Evolutionary conservation across 2,888 invertebrate species (phyloP), one percentile per base, ranked within the genome.

Genomic region (Cistogaster globosa): DNA sequence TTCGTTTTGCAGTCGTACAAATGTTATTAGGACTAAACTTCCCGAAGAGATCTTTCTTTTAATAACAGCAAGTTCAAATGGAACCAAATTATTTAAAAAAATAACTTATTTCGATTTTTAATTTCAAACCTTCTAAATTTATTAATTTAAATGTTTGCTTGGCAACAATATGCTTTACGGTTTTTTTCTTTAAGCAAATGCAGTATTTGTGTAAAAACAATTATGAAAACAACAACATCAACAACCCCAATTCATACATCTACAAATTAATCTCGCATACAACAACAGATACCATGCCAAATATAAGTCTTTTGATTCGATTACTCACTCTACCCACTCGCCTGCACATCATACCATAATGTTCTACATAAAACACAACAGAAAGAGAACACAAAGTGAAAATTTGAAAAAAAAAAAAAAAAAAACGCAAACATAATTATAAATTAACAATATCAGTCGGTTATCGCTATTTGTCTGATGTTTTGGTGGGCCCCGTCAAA

Each of bases 271-370:
- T 51, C 58, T 63, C 32, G 63, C n/a, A 60, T 60, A 58, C 58
- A 68, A 62, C 68, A 62, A 57, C 68, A 62, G 58, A 72, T 65
- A 72, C 11, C 68, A 75, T 55, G 26, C n/a, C 42, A 53, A 55
- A 72, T 80, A 80, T 80, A 53, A 74, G 69, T 80, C 69, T 48
- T 78, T 78, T 63, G 69, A 69, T 69, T 62, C 78, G 55, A 69
- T 78, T 69, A 62, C 32, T 32, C 20, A 62, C 32, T 32, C 20
- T 20, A 16, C 8, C 58, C 38, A 53, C 51, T 9, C n/a, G 51
- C 3, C n/a, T 26, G 20, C 2, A 67, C 32, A 42, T 42, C 42
- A 36, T 20, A 32, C 16, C 7, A 3, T 38, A 48, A 58, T 36
- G 20, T 14, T 9, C 48, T 18, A 45, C 18, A 69, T 45, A 22